These are phyloP conservation scores for Stercorarius parasiticus DNA, from an alignment of 2,113 vertebrate genomes.

Conservation along the genomic window DNA sequence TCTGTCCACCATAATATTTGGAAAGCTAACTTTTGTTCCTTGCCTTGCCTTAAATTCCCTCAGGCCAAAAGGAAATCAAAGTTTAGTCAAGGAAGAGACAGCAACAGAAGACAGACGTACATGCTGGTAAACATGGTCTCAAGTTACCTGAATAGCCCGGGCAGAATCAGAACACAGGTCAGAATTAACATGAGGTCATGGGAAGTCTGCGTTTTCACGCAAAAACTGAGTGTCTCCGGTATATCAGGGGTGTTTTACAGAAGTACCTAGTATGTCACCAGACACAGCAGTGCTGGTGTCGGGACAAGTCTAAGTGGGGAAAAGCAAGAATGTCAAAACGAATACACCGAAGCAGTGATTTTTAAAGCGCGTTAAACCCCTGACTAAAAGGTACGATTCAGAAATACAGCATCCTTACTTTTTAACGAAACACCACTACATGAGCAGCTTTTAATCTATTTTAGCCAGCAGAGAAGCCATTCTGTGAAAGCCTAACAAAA, in stretches of 20 bases:
- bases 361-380: not conserved
- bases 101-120: not conserved
- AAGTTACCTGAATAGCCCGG: not conserved
- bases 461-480: not conserved
- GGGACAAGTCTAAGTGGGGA: not conserved
- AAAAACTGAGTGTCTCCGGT: not conserved
- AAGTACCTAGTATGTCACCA: not conserved
- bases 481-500: not conserved
- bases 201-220: not conserved
- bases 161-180: not conserved
- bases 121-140: fast-evolving
- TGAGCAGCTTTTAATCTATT: not conserved
- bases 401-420: not conserved
- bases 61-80: not conserved
- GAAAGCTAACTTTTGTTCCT: not conserved
- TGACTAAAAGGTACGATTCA: not conserved
- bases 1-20: not conserved
- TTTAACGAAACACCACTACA: not conserved
- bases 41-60: not conserved
- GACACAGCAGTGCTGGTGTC: not conserved
- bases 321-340: not conserved
- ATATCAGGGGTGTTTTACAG: not conserved
- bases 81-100: not conserved
- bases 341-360: not conserved
- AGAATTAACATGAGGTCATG: not conserved